A percentile compares a stretch with the other conserved stretches of the same genome.
These are phyloP conservation scores for Tetheella fluctuosa DNA, from an alignment of 2,888 invertebrate genomes.

Conservation along the genomic window DNA sequence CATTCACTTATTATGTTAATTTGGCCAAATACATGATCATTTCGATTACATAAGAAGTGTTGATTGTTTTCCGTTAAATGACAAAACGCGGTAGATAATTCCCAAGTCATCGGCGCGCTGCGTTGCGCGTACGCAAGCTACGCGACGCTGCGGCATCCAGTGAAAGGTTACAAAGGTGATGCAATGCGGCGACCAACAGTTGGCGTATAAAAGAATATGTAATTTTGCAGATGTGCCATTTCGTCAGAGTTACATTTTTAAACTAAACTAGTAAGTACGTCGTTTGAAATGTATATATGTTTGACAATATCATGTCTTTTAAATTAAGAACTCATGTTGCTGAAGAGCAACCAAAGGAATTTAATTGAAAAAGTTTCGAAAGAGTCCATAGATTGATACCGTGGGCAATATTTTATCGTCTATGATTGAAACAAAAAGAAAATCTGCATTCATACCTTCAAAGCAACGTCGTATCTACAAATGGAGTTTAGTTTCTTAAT, in stretches of 20 bases:
- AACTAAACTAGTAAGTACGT: too few species aligned
- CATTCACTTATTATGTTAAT: too few species aligned
- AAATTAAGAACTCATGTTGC: too few species aligned
- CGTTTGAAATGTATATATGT: too few species aligned
- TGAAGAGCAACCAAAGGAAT: too few species aligned
- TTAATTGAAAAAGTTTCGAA: too few species aligned
- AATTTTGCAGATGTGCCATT: conserved; percentile 3
- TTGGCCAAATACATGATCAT: neutral
- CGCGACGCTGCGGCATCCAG: conserved; percentile 30
- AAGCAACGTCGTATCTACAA: neutral
- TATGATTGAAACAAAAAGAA: neutral
- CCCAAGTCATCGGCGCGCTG: conserved; percentile 8
- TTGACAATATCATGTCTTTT: too few species aligned
- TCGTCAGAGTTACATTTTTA: too few species aligned
- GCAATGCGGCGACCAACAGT: conserved; percentile 43
- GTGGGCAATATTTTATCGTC: too few species aligned
- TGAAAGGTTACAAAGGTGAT: conserved; percentile 51
- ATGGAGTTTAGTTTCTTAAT: neutral
- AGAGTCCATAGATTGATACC: too few species aligned
- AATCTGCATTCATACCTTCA: neutral
- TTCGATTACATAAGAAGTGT: neutral
- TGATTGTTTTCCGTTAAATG: neutral
- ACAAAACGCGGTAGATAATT: neutral
- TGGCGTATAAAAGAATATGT: conserved; percentile 15
- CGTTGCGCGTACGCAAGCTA: conserved; percentile 5